Evolutionary conservation across 2,888 invertebrate genomes (phyloP).

Genomic region (Philaethria dido): DNA sequence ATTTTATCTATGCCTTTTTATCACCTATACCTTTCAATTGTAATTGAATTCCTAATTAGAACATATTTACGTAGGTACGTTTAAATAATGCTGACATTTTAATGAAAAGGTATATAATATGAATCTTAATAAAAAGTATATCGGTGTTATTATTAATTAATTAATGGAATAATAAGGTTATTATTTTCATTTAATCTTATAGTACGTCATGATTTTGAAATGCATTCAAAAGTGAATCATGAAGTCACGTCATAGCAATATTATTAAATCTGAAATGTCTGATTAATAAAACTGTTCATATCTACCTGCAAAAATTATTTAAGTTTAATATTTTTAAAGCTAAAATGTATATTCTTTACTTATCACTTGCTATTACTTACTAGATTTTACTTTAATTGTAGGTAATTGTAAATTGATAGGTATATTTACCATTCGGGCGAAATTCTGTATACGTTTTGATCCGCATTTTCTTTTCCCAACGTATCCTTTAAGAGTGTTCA

Average conservation of each 20-base stretch:
- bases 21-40: too few relatives aligned
- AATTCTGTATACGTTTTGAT: slow-evolving; percentile 76
- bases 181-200: not conserved
- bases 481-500: slow-evolving; percentile 81
- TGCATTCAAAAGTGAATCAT: slow-evolving; percentile 17
- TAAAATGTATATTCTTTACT: not conserved
- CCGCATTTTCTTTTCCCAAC: slow-evolving; percentile 83
- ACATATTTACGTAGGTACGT: too few relatives aligned
- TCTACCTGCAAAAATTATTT: not conserved
- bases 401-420: slow-evolving; percentile 27
- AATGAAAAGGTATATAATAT: too few relatives aligned
- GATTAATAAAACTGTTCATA: not conserved
- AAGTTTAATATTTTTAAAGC: not conserved
- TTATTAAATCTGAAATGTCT: slow-evolving; percentile 14
- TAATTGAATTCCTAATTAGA: too few relatives aligned
- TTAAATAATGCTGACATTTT: too few relatives aligned
- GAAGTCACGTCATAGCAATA: slow-evolving; percentile 14
- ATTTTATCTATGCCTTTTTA: too few relatives aligned
- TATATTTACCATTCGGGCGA: slow-evolving; percentile 81
- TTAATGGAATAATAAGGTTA: not conserved
- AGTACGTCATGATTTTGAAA: slow-evolving; percentile 2
- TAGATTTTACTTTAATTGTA: not conserved
- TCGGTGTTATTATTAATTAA: too few relatives aligned
- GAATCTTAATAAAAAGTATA: too few relatives aligned
- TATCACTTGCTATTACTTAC: not conserved